phyloP scores from a whole-genome alignment of 1,140 invertebrate species.

The Drosophila ficusphila region DNA sequence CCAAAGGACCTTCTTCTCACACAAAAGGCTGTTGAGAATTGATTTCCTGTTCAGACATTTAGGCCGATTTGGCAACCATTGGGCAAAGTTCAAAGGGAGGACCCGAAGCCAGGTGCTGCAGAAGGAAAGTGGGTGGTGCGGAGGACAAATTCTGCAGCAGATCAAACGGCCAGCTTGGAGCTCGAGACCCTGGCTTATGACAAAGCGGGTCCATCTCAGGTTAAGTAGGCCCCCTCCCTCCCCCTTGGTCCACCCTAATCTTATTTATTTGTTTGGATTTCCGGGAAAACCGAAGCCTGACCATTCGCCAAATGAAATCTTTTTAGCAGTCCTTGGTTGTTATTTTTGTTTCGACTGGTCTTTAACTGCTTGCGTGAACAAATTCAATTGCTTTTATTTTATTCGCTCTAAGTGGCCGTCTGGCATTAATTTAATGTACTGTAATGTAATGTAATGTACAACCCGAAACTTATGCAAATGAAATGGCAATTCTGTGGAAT shows the following conservation, averaged over 20 bases:
- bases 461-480: slow-evolving; percentile 64
- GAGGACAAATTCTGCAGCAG: slow-evolving; percentile 28
- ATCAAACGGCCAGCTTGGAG: slow-evolving; percentile 56
- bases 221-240: slow-evolving; percentile 40
- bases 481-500: slow-evolving; percentile 55
- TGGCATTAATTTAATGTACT: slow-evolving; percentile 60
- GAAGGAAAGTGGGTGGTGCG: slow-evolving; percentile 29
- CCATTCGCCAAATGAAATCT: slow-evolving; percentile 30
- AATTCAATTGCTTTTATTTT: slow-evolving; percentile 65
- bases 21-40: slow-evolving; percentile 67
- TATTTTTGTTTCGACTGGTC: slow-evolving; percentile 35
- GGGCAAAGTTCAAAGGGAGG: slow-evolving; percentile 40
- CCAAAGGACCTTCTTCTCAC: neutral
- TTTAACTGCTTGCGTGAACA: slow-evolving; percentile 35
- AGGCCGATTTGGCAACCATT: slow-evolving; percentile 51
- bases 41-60: slow-evolving; percentile 76
- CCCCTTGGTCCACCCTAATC: slow-evolving; percentile 12
- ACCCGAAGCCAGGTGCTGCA: slow-evolving; percentile 16
- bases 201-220: slow-evolving; percentile 24
- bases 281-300: slow-evolving; percentile 8
- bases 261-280: slow-evolving; percentile 35
- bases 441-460: slow-evolving; percentile 34
- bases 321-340: slow-evolving; percentile 2
- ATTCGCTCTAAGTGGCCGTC: slow-evolving; percentile 57
- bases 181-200: slow-evolving; percentile 42